Evolutionary conservation across 2,797 vertebrate genomes (phyloP).

Genomic region (Valencia hispanica): DNA sequence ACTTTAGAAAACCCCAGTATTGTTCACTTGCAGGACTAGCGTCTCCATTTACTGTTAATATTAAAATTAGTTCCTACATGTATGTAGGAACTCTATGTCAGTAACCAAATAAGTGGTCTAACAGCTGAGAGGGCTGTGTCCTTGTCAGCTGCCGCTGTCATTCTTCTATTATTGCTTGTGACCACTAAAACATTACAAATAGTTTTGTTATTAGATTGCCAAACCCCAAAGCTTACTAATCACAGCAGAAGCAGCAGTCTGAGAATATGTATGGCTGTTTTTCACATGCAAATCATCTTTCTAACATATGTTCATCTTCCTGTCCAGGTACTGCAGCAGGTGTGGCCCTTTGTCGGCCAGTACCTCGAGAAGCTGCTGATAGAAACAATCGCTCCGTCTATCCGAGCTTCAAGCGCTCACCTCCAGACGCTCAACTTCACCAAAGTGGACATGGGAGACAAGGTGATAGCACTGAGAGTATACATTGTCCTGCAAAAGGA

Average conservation of each 20-base stretch:
- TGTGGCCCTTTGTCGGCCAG: conserved; percentile 93
- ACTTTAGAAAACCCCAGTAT: conserved; percentile 15
- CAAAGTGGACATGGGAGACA: conserved; percentile 90
- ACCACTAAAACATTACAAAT: conserved; percentile 21
- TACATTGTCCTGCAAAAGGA: not conserved
- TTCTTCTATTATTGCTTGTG: conserved; percentile 27
- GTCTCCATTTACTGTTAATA: not conserved
- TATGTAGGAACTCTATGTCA: not conserved
- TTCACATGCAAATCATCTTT: not conserved
- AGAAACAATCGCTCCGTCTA: conserved; percentile 89
- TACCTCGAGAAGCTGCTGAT: conserved; percentile 92
- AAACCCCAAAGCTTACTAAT: conserved; percentile 11
- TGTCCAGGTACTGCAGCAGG: conserved; percentile 88
- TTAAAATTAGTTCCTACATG: conserved; percentile 6
- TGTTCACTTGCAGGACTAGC: not conserved
- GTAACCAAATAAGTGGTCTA: conserved; percentile 14
- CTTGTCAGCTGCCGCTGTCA: conserved; percentile 46
- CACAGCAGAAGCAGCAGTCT: not conserved
- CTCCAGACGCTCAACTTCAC: conserved; percentile 93
- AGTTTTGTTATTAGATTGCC: conserved; percentile 14
- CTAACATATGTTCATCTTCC: not conserved
- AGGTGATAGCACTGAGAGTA: conserved; percentile 76
- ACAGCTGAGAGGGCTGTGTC: conserved; percentile 45
- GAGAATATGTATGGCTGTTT: not conserved
- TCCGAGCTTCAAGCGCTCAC: conserved; percentile 87